Evolutionary conservation across 2,888 invertebrate species (phyloP).

Genomic region (Melinaea menophilus): DNA sequence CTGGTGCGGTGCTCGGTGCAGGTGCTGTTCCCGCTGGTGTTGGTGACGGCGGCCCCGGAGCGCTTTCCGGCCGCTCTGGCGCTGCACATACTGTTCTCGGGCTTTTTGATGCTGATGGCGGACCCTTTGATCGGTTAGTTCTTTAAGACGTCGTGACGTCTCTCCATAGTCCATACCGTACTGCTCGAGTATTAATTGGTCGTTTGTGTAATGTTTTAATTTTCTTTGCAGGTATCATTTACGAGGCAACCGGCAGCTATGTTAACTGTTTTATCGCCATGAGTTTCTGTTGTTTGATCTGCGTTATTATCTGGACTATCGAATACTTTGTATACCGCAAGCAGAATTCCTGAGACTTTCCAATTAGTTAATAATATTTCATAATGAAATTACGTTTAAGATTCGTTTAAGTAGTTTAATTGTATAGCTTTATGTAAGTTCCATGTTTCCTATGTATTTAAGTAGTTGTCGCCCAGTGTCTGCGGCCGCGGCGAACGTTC

Average conservation of each 20-base stretch:
- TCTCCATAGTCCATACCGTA: neutral
- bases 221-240: slow-evolving; percentile 52
- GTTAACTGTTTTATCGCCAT: slow-evolving; percentile 82
- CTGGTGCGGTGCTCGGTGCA: slow-evolving; percentile 83
- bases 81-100: slow-evolving; percentile 84
- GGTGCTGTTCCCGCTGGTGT: slow-evolving; percentile 83
- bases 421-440: neutral
- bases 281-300: slow-evolving; percentile 80
- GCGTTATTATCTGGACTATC: slow-evolving; percentile 82
- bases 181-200: neutral
- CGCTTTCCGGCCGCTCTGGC: slow-evolving; percentile 86
- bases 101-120: slow-evolving; percentile 81
- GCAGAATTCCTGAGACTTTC: slow-evolving; percentile 31
- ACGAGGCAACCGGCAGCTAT: slow-evolving; percentile 79
- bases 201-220: slow-evolving; percentile 3
- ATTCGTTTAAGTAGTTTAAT: neutral
- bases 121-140: slow-evolving; percentile 82
- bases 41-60: slow-evolving; percentile 81
- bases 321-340: slow-evolving; percentile 67
- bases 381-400: neutral
- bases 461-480: slow-evolving; percentile 3
- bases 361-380: neutral
- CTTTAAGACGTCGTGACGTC: neutral
- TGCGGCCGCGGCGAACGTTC: neutral
- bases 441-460: neutral